Base-by-base conservation (phyloP, 2,888 invertebrate genomes). In the Apantesis nais region DNA sequence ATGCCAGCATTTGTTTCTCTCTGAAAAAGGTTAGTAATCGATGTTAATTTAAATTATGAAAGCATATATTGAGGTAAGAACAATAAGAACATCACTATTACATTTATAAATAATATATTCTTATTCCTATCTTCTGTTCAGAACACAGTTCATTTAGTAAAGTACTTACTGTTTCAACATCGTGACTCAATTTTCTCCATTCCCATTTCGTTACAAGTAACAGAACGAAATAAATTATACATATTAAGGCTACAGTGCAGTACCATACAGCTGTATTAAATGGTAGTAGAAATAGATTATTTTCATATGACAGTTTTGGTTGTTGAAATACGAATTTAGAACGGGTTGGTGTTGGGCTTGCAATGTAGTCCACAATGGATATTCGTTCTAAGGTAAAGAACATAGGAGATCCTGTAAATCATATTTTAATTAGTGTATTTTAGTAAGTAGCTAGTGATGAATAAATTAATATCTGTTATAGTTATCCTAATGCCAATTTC, bases 311-410 rank as follows among this genome's bases (percentile, higher is more conserved):
- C 9, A 97, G 86, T 83, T 97, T 96, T 2, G 97, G 97, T 85
- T 97, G 96, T 66, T 96, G 96, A 85, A 97, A 97, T 31, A 97
- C 95, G 85, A 97, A 97, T 81, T 96, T 96, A 0, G 97, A 97
- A 78, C 95, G 91, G 0, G 97, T 97, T 2, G 96, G 96, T 0
- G 97, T 96, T 22, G 97, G 96, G 89, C 97, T 96, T 48, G 96
- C 95, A 66, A 97, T 95, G 83, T 96, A 97, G 78, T 97, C 96
- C 9, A 97, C 95, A 37, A 96, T 92, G 0, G 95, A 91, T 66
- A 96, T 89, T 7, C 97, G 94, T 83, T 97, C 96, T 1, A 91
- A 84, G 0, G 96, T 96, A 71, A 97, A 92, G 82, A 97, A 97
- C 89, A 97, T 93, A 4, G 96, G 95, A 1, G 97, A 96, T 0